Evolutionary conservation across 2,888 invertebrate genomes (phyloP), one percentile per base, ranked within the genome.

Genomic region (Encarsia formosa): DNA sequence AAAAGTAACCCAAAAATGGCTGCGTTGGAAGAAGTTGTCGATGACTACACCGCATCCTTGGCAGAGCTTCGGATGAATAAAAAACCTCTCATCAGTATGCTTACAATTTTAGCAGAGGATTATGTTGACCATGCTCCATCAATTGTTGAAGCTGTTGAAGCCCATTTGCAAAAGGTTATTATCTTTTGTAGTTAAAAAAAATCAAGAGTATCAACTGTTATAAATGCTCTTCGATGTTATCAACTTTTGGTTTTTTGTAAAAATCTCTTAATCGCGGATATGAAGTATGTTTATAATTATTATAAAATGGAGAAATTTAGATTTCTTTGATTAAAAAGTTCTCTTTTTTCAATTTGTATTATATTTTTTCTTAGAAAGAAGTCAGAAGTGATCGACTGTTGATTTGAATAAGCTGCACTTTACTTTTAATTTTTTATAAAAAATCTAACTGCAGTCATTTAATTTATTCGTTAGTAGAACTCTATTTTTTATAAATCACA

Each of bases 21-120:
- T 18, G 45, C 32, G 32, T 16, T 35, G 1, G 22, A 46, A 23
- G 92, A 91, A 77, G 85, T 90, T 48, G 88, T 88, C 47, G 89
- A 90, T 68, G 94, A 93, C 70, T 97, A 94, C 74, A 82, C 86
- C 60, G 88, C 91, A 58, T 92, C 96, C 64, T 79, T 99, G 69
- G 82, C 84, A 61, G 97, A 97, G 75, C 80, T 99, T 65, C 91
- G 86, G 63, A 85, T 89, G 71, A 99, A 98, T 81, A 95, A 95
- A 81, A 99, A 98, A 76, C 97, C 96, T 13, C 81, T 93, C 53
- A 99, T 99, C 77, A 97, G 93, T 78, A 91, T 96, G 86, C 81
- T 99, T 65, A 99, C 99, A 24, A 97, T 98, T 82, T 80, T 99
- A 68, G 99, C 99, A 9, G 98, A 98, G 75, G 99, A 99, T 76